phyloP scores from a whole-genome alignment of 1,140 invertebrate genomes.

The Drosophila nannoptera region DNA sequence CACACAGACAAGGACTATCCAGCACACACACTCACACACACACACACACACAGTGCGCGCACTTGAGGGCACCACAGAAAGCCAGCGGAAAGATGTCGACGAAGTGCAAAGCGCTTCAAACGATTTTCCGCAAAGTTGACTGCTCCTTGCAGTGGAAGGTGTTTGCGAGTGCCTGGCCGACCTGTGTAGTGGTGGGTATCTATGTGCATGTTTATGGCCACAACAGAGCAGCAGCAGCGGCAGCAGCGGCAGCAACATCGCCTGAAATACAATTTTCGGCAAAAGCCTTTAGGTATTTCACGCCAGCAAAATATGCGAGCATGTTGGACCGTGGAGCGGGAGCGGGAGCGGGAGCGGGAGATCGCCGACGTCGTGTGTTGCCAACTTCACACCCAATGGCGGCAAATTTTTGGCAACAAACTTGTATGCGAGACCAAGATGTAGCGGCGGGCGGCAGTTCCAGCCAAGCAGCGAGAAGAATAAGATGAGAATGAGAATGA shows the following conservation, averaged over 20 bases:
- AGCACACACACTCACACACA: conserved; percentile 20
- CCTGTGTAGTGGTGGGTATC: conserved; percentile 29
- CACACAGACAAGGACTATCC: conserved; percentile 16
- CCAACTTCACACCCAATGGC: conserved; percentile 74
- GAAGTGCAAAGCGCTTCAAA: conserved; percentile 77
- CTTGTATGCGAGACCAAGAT: conserved; percentile 42
- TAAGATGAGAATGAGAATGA: conserved; percentile 21
- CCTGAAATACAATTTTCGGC: conserved; percentile 68
- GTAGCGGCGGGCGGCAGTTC: conserved; percentile 23
- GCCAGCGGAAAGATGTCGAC: conserved; percentile 67
- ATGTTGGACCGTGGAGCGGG: conserved; percentile 43
- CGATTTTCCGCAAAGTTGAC: conserved; percentile 77
- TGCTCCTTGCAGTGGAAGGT: conserved; percentile 73
- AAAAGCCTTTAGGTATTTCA: conserved; percentile 74
- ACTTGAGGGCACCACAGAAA: conserved; percentile 49
- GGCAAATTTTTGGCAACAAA: conserved; percentile 76
- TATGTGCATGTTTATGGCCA: conserved; percentile 61
- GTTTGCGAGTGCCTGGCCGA: conserved; percentile 51
- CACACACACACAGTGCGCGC: conserved; percentile 18
- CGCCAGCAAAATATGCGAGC: conserved; percentile 68
- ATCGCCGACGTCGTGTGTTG: conserved; percentile 37
- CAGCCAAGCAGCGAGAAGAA: conserved; percentile 16
- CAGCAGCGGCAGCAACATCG: conserved; percentile 29
- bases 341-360: conserved; percentile 3
- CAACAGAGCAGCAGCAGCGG: conserved; percentile 39